These are phyloP conservation scores for Elephantulus edwardii DNA, from an alignment of 2,113 vertebrate species.

Conservation along the genomic window DNA sequence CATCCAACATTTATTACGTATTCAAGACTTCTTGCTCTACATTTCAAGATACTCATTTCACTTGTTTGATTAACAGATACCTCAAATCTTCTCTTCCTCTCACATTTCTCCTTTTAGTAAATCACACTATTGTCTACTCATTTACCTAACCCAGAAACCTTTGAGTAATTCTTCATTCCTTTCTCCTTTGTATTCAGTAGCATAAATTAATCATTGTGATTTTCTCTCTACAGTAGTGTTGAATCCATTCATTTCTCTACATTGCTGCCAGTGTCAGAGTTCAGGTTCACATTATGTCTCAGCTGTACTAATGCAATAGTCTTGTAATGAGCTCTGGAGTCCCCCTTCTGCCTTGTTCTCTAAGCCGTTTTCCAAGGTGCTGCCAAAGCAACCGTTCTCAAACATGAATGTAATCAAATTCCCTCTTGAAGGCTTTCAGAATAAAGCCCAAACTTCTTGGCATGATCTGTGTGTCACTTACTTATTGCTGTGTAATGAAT, in stretches of 20 bases:
- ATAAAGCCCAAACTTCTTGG: background rate
- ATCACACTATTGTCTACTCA: accelerated
- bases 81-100: background rate
- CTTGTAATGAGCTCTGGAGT: background rate
- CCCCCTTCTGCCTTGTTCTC: background rate
- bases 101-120: background rate
- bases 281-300: background rate
- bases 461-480: background rate
- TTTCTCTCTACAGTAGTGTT: background rate
- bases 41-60: background rate
- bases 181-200: background rate
- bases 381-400: background rate
- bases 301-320: background rate
- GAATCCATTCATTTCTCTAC: background rate
- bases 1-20: background rate
- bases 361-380: background rate
- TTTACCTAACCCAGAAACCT: background rate
- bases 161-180: background rate
- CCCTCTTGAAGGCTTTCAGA: background rate
- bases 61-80: background rate
- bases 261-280: background rate
- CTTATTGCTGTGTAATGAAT: background rate
- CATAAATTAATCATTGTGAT: background rate
- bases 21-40: background rate
- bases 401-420: background rate